A percentile compares a stretch with the other conserved stretches of the same genome.
These are phyloP conservation scores for Capra hircus DNA, from an alignment of 2,113 vertebrate genomes.

Conservation along the genomic window DNA sequence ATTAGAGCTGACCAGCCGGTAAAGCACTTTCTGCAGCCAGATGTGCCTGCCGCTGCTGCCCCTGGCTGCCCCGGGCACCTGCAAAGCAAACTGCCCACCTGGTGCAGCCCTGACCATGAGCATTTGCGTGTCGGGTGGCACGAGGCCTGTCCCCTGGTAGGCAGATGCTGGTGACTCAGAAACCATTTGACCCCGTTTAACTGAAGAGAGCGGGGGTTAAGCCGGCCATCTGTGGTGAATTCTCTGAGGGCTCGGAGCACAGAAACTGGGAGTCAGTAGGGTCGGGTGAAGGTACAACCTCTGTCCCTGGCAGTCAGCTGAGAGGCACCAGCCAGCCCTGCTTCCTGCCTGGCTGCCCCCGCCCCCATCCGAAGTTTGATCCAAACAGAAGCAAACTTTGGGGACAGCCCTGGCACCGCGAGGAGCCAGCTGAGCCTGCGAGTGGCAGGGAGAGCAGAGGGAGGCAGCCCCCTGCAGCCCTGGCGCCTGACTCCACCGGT, in stretches of 20 bases:
- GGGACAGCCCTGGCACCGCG: slow-evolving; percentile 34
- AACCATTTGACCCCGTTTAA: slow-evolving; percentile 33
- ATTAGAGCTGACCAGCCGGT: background rate
- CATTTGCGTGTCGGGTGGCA: background rate
- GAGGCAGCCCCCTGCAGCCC: slow-evolving; percentile 53
- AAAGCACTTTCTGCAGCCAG: background rate
- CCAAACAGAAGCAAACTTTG: slow-evolving; percentile 66
- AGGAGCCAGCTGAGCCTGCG: slow-evolving; percentile 1
- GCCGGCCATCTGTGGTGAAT: background rate
- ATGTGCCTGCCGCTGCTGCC: background rate
- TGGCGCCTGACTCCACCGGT: slow-evolving; percentile 57
- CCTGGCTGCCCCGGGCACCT: background rate
- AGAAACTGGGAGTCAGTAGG: background rate
- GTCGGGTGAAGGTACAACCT: background rate
- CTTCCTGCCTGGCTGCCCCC: background rate
- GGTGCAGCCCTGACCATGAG: background rate
- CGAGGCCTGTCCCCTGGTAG: background rate
- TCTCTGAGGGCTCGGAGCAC: background rate
- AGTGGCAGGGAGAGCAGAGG: slow-evolving; percentile 60
- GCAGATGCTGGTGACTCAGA: background rate
- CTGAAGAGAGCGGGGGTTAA: background rate
- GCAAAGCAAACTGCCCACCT: background rate
- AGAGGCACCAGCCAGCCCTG: background rate
- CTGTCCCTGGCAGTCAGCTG: background rate
- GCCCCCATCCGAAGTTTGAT: slow-evolving; percentile 65